phyloP scores from a whole-genome alignment of 2,797 vertebrate species.

The Rhinoraja longicauda region DNA sequence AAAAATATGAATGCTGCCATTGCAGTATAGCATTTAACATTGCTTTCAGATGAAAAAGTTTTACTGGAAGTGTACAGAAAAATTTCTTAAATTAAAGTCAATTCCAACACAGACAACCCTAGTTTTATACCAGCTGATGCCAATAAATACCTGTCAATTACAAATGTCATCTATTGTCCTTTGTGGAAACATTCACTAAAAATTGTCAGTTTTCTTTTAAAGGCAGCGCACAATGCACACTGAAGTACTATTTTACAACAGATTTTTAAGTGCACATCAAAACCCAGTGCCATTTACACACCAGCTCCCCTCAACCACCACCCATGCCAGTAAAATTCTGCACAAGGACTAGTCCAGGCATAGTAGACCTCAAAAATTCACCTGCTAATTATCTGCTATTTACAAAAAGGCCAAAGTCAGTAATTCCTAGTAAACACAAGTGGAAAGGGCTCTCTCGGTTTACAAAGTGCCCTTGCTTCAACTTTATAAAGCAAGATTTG shows the following conservation, averaged over 20 bases:
- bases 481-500: neutral
- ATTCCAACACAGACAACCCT: conserved; percentile 13
- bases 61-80: conserved; percentile 22
- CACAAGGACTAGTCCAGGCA: neutral
- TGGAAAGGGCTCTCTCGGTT: neutral
- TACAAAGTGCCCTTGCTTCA: neutral
- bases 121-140: conserved; percentile 15
- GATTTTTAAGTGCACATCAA: conserved; percentile 14
- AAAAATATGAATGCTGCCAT: conserved; percentile 35
- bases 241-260: conserved; percentile 19
- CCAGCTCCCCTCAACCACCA: neutral
- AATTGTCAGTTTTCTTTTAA: neutral
- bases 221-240: conserved; percentile 32
- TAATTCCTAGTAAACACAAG: neutral
- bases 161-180: conserved; percentile 37
- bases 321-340: neutral
- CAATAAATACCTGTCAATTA: conserved; percentile 38
- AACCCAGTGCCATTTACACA: neutral
- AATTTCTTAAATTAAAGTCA: conserved; percentile 30
- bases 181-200: conserved; percentile 33
- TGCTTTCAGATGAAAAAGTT: conserved; percentile 38
- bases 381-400: neutral
- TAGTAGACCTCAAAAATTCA: neutral
- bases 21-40: conserved; percentile 33
- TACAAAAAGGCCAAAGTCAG: neutral